Base-by-base conservation (phyloP, 2,113 vertebrate genomes). In the Stegastes partitus region DNA sequence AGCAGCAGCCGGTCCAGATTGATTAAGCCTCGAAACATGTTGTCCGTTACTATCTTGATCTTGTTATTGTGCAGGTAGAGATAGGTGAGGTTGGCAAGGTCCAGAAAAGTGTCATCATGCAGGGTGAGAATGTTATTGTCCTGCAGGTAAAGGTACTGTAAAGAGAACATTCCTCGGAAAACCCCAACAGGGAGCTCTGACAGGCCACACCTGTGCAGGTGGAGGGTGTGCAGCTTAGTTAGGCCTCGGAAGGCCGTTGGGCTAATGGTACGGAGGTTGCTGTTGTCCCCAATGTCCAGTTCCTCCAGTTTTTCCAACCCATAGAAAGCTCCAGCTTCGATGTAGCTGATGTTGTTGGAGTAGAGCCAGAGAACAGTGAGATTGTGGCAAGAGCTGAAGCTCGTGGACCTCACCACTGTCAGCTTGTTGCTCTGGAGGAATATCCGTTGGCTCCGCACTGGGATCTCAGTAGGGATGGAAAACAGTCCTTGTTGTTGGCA, bases 111-210 rank as follows among this genome's bases (percentile, higher is more conserved):
- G 89, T 99, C 96, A 0, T 98, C 96, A 10, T 96, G 96, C 84
- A 99, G 94, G 0, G 94, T 94, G 82, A 96, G 94, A 47, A 99
- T 93, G 66, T 95, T 94, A 71, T 99, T 99, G 89, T 99, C 97
- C 94, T 99, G 98, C 81, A 99, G 95, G 87, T 98, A 99, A 85
- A 99, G 97, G 86, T 99, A 97, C 88, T 99, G 98, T 82, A 99
- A 93, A 8, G 97, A 97, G 55, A 95, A 96, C 81, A 99, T 94
- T 57, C 98, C 97, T 4, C 93, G 90, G 89, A 99, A 99, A 61
- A 98, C 96, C 4, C 96, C 97, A 0, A 95, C 94, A 7, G 97
- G 95, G 63, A 99, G 94, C 74, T 98, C 97, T 62, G 95, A 96
- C 66, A 99, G 93, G 51, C 98, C 98, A 2, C 98, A 99, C 59